Base-by-base conservation (phyloP, 2,888 invertebrate species). In the Timema cristinae region DNA sequence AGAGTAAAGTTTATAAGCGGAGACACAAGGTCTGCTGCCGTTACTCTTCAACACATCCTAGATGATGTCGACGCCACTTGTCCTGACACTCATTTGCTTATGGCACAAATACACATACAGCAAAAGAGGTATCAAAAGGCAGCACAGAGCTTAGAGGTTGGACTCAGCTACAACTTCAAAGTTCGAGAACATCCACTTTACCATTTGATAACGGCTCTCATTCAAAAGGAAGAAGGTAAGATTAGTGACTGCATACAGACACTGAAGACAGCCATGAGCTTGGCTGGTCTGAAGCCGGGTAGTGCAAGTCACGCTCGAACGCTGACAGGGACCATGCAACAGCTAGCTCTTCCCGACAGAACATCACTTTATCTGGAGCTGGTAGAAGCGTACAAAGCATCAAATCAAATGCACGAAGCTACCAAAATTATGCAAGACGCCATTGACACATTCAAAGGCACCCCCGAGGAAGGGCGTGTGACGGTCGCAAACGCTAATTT, bases 151-250 rank as follows among this genome's bases (percentile, higher is more conserved):
- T 84, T 98, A 66, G 97, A 98, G 83, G 88, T 70, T 76, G 95
- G 94, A 72, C 84, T 98, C 13, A 96, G 96, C 79, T 92, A 93
- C 79, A 94, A 97, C 82, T 97, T 98, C 80, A 91, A 93, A 82
- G 91, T 98, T 0, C 85, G 97, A 75, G 96, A 97, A 73, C 92
- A 93, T 82, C 94, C 97, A 0, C 85, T 95, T 80, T 98, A 95
- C 80, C 94, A 97, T 83, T 87, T 96, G 74, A 87, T 97, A 0
- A 88, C 90, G 76, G 97, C 96, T 0, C 85, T 93, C 49, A 90
- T 97, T 68, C 88, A 93, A 76, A 95, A 93, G 80, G 87, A 90
- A 77, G 87, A 88, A 70, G 89, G 89, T 16, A 88, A 92, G 77
- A 82, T 88, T 6, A 87, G 89, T 54, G 91, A 91, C 70, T 89